Percentiles rank a stretch among this genome's conserved stretches.
phyloP scores from a whole-genome alignment of 92 coral and sea anemone genomes.

The Siderastrea radians region DNA sequence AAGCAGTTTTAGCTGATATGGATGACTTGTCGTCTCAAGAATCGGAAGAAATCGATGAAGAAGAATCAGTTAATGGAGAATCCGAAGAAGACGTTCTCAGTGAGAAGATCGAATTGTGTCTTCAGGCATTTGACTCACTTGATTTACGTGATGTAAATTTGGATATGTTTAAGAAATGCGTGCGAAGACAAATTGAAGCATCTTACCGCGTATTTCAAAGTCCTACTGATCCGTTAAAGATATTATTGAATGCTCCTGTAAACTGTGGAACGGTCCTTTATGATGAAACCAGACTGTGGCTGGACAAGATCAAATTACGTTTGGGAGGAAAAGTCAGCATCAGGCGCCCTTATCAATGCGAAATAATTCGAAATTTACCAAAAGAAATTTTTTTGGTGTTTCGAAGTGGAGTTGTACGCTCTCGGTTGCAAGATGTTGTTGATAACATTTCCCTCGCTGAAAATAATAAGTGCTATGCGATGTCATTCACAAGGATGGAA shows the following conservation, averaged over 20 bases:
- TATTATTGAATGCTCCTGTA: conserved; percentile 42
- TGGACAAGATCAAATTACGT: conserved; percentile 47
- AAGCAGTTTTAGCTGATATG: conserved; percentile 35
- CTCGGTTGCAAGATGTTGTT: conserved; percentile 32
- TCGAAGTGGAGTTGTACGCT: background rate
- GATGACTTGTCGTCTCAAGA: conserved; percentile 27
- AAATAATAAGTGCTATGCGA: conserved; percentile 58
- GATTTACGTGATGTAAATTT: conserved; percentile 46
- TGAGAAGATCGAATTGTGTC: conserved; percentile 57
- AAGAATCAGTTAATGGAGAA: too few species aligned
- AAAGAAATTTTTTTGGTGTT: conserved; percentile 5
- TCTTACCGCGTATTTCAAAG: conserved; percentile 47
- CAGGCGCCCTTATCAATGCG: conserved; percentile 2
- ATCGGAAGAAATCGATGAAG: conserved; percentile 39
- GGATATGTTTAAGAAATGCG: conserved; percentile 34
- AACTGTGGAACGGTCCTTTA: conserved; percentile 56
- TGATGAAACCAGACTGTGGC: conserved; percentile 58
- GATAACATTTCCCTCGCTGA: conserved; percentile 58
- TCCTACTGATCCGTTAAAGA: conserved; percentile 49
- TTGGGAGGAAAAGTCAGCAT: conserved; percentile 47
- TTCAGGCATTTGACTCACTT: conserved; percentile 56
- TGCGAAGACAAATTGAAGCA: conserved; percentile 44
- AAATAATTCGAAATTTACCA: conserved; percentile 9
- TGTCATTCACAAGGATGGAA: conserved; percentile 64
- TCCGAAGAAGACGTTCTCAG: conserved; percentile 22